phyloP scores from a whole-genome alignment of 2,113 vertebrate species.

The Menura novaehollandiae region DNA sequence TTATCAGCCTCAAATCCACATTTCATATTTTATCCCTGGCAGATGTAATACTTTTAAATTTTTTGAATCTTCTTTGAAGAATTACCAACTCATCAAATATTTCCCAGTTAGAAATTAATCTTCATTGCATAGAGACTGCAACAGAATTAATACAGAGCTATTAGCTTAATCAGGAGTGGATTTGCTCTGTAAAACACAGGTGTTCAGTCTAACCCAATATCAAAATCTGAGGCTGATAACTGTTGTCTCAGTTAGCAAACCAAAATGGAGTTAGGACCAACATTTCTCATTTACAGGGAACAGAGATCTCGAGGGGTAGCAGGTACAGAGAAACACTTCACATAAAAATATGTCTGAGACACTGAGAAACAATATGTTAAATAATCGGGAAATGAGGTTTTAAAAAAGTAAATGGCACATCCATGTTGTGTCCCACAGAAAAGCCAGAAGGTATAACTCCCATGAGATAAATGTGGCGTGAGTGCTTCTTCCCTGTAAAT shows the following conservation, averaged over 20 bases:
- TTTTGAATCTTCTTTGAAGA: neutral
- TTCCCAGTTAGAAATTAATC: neutral
- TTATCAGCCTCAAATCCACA: neutral
- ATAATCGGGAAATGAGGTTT: neutral
- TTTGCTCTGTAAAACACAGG: neutral
- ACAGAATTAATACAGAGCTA: neutral
- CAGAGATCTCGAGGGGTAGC: neutral
- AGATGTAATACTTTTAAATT: neutral
- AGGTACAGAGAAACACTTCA: neutral
- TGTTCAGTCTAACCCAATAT: neutral
- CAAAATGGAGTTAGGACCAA: neutral
- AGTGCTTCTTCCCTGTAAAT: neutral
- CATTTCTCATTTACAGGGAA: neutral
- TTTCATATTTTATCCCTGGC: neutral
- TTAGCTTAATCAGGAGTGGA: neutral
- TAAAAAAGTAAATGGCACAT: neutral
- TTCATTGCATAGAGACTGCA: neutral
- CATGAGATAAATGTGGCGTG: neutral
- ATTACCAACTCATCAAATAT: neutral
- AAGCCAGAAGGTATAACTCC: neutral
- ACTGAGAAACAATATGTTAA: neutral
- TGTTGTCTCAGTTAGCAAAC: neutral
- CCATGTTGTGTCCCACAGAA: neutral
- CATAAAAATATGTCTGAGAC: neutral
- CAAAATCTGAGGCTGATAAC: neutral